A percentile compares a stretch with the other conserved stretches of the same genome.
Conservation (phyloP, 2,888 invertebrate genomes). For the Eulithis testata region DNA sequence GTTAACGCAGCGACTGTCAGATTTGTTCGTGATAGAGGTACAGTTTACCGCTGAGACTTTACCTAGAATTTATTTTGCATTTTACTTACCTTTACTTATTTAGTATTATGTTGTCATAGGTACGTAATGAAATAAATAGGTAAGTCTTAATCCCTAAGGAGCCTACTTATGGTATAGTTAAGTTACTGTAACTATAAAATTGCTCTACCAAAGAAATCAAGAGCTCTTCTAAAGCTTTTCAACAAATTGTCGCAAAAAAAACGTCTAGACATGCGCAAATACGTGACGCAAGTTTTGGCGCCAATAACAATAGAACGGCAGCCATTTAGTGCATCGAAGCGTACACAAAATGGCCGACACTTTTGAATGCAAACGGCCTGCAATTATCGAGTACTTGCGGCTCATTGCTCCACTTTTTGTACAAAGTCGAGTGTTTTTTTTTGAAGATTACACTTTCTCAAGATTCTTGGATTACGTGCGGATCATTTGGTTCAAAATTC, state of each 20-base stretch:
- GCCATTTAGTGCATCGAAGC: constrained; percentile 41
- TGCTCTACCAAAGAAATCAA: constrained; percentile 21
- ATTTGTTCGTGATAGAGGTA: too few species aligned
- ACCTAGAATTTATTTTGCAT: too few species aligned
- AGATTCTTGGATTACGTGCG: constrained; percentile 21
- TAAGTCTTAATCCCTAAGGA: too few species aligned
- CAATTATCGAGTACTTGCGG: constrained; percentile 38
- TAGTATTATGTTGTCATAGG: too few species aligned
- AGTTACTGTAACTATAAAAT: constrained; percentile 1
- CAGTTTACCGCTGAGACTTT: too few species aligned
- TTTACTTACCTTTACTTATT: too few species aligned
- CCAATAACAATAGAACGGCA: constrained; percentile 42
- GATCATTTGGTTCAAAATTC: constrained; percentile 32
- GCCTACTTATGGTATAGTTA: background rate
- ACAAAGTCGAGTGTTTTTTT: constrained; percentile 31
- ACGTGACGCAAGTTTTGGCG: constrained; percentile 47
- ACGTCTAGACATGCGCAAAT: constrained; percentile 38
- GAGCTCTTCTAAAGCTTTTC: constrained; percentile 7
- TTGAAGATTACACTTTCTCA: constrained; percentile 36
- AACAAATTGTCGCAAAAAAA: constrained; percentile 21
- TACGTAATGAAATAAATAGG: too few species aligned
- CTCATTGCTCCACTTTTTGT: constrained; percentile 24
- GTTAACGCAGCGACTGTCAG: too few species aligned
- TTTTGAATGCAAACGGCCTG: constrained; percentile 21
- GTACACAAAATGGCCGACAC: constrained; percentile 35